Evolutionary conservation across 2,888 invertebrate genomes (phyloP).

Genomic region (Penaeus monodon): DNA sequence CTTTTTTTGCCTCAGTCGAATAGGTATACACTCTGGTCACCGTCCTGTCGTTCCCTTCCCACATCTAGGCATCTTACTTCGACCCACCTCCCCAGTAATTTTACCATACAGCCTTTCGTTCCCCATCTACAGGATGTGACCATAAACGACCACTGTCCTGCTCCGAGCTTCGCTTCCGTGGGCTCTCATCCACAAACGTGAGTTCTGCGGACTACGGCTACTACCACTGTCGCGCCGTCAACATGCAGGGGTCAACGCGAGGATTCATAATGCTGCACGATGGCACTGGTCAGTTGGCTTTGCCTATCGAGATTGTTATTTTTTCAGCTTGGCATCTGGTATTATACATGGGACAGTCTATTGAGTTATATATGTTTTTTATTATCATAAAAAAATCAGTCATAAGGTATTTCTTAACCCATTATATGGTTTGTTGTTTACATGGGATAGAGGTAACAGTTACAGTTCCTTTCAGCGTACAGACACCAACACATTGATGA

Average conservation of each 20-base stretch:
- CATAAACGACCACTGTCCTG: slow-evolving; percentile 1
- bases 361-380: background rate
- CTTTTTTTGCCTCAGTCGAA: too few species aligned
- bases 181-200: slow-evolving; percentile 12
- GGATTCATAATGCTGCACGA: slow-evolving; percentile 38
- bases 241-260: slow-evolving; percentile 24
- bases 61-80: background rate
- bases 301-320: too few species aligned
- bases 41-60: too few species aligned
- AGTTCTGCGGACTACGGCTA: slow-evolving; percentile 24
- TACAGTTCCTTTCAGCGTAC: background rate
- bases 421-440: background rate
- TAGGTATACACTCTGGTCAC: too few species aligned
- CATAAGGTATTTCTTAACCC: background rate
- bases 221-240: slow-evolving; percentile 52
- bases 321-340: too few species aligned
- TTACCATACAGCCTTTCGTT: background rate
- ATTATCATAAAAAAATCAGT: too few species aligned
- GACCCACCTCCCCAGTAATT: background rate
- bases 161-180: slow-evolving; percentile 37
- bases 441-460: background rate
- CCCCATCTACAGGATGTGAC: background rate
- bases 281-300: slow-evolving; percentile 27
- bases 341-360: background rate
- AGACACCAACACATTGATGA: too few species aligned